A percentile compares a stretch with the other conserved stretches of the same genome.
phyloP scores from a whole-genome alignment of 1,140 invertebrate genomes.

The Oryctes rhinoceros region DNA sequence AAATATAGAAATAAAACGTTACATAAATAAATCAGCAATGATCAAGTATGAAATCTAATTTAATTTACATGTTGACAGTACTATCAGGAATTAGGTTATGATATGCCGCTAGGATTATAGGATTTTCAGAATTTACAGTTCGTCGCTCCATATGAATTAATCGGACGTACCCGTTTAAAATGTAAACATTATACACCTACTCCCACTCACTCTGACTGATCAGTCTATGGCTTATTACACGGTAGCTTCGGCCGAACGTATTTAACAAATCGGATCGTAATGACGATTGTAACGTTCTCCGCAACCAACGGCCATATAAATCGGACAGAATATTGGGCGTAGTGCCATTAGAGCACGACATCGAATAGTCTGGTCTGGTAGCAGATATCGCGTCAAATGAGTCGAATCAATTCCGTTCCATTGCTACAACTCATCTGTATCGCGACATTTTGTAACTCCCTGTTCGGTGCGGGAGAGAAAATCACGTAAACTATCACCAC shows the following conservation, averaged over 20 bases:
- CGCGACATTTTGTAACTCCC: background rate
- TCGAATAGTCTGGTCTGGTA: background rate
- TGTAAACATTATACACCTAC: background rate
- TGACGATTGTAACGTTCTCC: background rate
- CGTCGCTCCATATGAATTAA: no score
- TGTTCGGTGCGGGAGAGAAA: background rate
- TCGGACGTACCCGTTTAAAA: background rate
- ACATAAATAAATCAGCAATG: no score
- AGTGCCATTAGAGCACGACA: constrained; percentile 7
- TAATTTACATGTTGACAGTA: no score
- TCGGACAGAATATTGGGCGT: background rate
- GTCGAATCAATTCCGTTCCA: constrained; percentile 24
- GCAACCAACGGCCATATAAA: constrained; percentile 7
- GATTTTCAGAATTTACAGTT: no score
- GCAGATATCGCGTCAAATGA: constrained; percentile 28
- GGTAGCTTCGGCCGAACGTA: background rate
- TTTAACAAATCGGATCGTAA: constrained; percentile 31
- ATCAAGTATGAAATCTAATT: no score
- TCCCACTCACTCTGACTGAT: background rate
- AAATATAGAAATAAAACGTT: no score
- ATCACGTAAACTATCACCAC: constrained; percentile 5
- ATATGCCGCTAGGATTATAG: no score
- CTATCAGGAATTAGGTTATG: no score
- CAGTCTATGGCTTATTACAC: background rate
- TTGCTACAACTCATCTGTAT: constrained; percentile 30